phyloP scores from a whole-genome alignment of 2,888 invertebrate genomes.

The Lysandra coridon region DNA sequence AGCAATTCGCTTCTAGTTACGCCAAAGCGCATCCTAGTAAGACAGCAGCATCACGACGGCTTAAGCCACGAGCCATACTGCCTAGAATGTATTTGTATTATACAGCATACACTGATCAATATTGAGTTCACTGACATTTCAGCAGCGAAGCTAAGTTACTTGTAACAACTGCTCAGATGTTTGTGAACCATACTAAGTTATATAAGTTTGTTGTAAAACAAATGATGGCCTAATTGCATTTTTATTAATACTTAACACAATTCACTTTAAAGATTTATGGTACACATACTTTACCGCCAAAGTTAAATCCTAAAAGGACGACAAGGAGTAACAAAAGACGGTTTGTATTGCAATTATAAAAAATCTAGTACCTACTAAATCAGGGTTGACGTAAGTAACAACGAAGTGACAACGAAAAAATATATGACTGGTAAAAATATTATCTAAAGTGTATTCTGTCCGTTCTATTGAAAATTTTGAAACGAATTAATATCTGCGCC shows the following conservation, averaged over 20 bases:
- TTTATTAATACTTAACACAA: neutral
- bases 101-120: constrained; percentile 22
- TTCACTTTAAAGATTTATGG: neutral
- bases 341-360: neutral
- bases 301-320: neutral
- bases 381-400: too few relatives aligned
- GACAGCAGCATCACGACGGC: constrained; percentile 63
- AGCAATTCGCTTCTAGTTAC: constrained; percentile 68
- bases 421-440: too few relatives aligned
- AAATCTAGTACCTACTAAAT: neutral
- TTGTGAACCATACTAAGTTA: neutral
- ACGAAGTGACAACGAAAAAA: too few relatives aligned
- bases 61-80: constrained; percentile 59
- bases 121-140: neutral
- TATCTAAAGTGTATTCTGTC: too few relatives aligned
- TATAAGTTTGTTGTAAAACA: neutral
- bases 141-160: neutral
- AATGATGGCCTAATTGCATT: constrained; percentile 1
- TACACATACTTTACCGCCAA: neutral
- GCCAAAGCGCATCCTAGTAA: constrained; percentile 68
- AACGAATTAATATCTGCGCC: neutral
- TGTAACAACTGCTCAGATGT: neutral
- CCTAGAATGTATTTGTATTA: constrained; percentile 26
- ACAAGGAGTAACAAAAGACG: neutral
- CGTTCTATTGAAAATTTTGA: neutral